Percentiles rank a stretch among this genome's conserved stretches.
These are phyloP conservation scores for Epinotia nisella DNA, from an alignment of 2,888 invertebrate species.

Conservation along the genomic window DNA sequence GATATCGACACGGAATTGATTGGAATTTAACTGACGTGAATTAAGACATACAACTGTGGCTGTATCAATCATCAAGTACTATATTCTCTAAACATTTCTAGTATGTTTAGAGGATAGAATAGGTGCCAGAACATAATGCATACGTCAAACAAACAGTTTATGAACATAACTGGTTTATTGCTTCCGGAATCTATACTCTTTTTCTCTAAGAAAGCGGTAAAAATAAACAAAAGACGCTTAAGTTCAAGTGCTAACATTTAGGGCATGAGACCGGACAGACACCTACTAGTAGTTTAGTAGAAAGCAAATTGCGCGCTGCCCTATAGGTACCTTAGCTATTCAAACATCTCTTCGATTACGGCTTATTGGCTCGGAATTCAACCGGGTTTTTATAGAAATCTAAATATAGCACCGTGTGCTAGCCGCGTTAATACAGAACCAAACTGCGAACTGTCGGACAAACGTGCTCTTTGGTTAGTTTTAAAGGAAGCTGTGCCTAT, in stretches of 20 bases:
- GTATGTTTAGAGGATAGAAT: conserved; percentile 53
- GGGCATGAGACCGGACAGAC: conserved; percentile 27
- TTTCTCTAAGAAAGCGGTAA: background rate
- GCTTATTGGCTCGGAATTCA: conserved; percentile 63
- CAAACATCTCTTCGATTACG: conserved; percentile 39
- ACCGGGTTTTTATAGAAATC: conserved; percentile 69
- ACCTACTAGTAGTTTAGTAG: conserved; percentile 10
- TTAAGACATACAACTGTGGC: conserved; percentile 30
- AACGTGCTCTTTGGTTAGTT: conserved; percentile 51
- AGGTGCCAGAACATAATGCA: conserved; percentile 56
- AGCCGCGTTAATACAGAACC: conserved; percentile 56
- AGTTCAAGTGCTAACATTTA: conserved; percentile 28
- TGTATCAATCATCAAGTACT: conserved; percentile 30
- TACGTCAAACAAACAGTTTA: conserved; percentile 53
- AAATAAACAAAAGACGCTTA: conserved; percentile 16
- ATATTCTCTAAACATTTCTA: conserved; percentile 52
- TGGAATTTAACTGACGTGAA: conserved; percentile 36
- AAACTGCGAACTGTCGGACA: conserved; percentile 59
- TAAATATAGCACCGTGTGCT: conserved; percentile 68
- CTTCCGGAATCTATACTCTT: background rate
- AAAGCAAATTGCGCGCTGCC: conserved; percentile 33
- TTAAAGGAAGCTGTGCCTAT: conserved; percentile 19
- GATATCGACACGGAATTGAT: conserved; percentile 45
- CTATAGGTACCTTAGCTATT: conserved; percentile 32
- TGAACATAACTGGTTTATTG: background rate